Evolutionary conservation across 2,113 vertebrate genomes (phyloP), one percentile per base, ranked within the genome.

Genomic region (Etheostoma spectabile): DNA sequence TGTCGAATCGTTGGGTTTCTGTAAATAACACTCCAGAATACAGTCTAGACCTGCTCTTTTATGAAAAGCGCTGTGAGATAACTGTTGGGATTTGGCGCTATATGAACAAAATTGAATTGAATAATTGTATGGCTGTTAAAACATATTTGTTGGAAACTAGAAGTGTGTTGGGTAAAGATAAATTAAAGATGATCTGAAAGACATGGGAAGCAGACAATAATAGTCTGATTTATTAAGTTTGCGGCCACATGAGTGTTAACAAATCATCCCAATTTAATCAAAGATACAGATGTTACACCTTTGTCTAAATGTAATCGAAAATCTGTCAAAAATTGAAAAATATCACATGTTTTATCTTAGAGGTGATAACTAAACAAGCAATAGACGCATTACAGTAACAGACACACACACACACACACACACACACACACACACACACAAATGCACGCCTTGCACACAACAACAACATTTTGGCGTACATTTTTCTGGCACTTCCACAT

Each of bases 401-500:
- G 11, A 22, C 61, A 42, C n/a, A n/a, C n/a, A n/a, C n/a, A n/a
- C n/a, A n/a, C n/a, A n/a, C 0, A 15, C 21, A 53, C 21, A n/a
- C 52, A 53, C 52, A n/a, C 21, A 53, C 19, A 11, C 51, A 53
- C 19, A 21, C 52, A n/a, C 52, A 11, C 52, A n/a, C 19, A 66
- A 71, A 57, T 24, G 4, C 5, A 27, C 0, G 1, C 35, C 24
- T 16, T n/a, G 60, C 8, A 27, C n/a, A 56, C 60, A 60, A 24
- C 35, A 42, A 64, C 49, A 65, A 46, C 42, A 24, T 45, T 61
- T 70, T 57, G 30, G 3, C n/a, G 7, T 65, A 0, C 51, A 60
- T 65, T 68, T 83, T 76, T 75, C 82, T 62, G 74, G 57, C 70
- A 51, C 73, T 90, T 91, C 89, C 80, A 72, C 87, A 80, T 69